phyloP scores from a whole-genome alignment of 2,888 invertebrate species.

The Cyaniris semiargus region DNA sequence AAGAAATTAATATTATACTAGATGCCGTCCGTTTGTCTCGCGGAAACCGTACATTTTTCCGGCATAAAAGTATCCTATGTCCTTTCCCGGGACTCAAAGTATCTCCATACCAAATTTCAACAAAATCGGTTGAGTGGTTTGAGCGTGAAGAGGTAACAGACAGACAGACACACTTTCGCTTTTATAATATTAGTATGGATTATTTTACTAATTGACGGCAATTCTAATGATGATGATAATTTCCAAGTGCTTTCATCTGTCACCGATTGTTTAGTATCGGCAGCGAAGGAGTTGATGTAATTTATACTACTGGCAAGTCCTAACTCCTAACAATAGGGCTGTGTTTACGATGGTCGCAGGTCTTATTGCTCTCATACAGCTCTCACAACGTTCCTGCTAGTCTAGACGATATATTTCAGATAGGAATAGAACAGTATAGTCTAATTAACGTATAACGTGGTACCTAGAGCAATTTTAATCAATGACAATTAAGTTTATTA shows the following conservation, averaged over 20 bases:
- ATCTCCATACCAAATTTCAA: too few species aligned
- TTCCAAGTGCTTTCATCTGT: slow-evolving; percentile 25
- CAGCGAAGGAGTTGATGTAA: slow-evolving; percentile 43
- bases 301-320: slow-evolving; percentile 59
- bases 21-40: too few species aligned
- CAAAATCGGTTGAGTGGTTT: too few species aligned
- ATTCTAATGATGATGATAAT: not conserved
- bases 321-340: slow-evolving; percentile 75
- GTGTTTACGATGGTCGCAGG: slow-evolving; percentile 51
- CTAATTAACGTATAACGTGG: not conserved
- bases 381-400: slow-evolving; percentile 65
- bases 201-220: not conserved
- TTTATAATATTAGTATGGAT: not conserved
- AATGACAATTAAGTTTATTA: not conserved
- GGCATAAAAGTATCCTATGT: too few species aligned
- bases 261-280: slow-evolving; percentile 24
- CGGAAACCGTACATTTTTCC: too few species aligned
- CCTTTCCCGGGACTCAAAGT: too few species aligned
- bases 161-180: too few species aligned
- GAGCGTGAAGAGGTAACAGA: too few species aligned
- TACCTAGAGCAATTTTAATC: not conserved
- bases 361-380: slow-evolving; percentile 56
- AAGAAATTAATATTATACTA: too few species aligned
- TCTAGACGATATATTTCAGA: slow-evolving; percentile 77
- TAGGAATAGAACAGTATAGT: slow-evolving; percentile 48